Evolutionary conservation across 35 echinoderm and acorn worm species (phyloP).

Genomic region (Apostichopus japonicus): DNA sequence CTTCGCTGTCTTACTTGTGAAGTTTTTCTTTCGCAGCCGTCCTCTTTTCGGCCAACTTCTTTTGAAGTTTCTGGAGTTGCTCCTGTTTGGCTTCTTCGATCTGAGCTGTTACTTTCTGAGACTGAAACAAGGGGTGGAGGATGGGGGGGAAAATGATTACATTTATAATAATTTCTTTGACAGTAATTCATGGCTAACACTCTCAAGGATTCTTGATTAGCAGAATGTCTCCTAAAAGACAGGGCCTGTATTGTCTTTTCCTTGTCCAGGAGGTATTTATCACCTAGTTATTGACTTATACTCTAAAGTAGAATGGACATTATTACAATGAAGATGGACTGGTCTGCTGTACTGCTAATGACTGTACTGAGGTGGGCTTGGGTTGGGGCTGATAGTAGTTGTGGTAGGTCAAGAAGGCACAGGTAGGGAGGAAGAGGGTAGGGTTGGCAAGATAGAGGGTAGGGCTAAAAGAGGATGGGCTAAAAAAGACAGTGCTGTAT

Average conservation of each 20-base stretch:
- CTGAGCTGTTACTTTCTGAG: conserved; percentile 64
- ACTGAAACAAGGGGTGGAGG: conserved; percentile 4
- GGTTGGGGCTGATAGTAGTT: too few relatives aligned
- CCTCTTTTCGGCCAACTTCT: conserved; percentile 73
- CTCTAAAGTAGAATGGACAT: too few relatives aligned
- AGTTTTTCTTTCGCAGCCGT: conserved; percentile 68
- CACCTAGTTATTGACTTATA: too few relatives aligned
- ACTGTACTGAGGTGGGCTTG: too few relatives aligned
- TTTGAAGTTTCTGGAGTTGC: conserved; percentile 65
- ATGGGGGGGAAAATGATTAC: not conserved
- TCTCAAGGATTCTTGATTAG: not conserved
- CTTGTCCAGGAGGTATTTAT: too few relatives aligned
- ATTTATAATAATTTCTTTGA: not conserved
- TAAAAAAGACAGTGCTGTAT: not conserved
- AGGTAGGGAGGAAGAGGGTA: too few relatives aligned
- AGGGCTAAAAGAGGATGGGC: not conserved
- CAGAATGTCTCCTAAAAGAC: not conserved
- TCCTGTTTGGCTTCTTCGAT: conserved; percentile 89
- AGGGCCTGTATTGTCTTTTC: too few relatives aligned
- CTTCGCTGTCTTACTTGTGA: conserved; percentile 64
- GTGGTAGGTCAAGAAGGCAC: too few relatives aligned
- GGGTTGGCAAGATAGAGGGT: too few relatives aligned
- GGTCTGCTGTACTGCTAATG: too few relatives aligned
- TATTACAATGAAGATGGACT: too few relatives aligned
- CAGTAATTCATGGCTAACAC: not conserved